Evolutionary conservation across 1,140 invertebrate species (phyloP).

Genomic region (Drosophila tristis): DNA sequence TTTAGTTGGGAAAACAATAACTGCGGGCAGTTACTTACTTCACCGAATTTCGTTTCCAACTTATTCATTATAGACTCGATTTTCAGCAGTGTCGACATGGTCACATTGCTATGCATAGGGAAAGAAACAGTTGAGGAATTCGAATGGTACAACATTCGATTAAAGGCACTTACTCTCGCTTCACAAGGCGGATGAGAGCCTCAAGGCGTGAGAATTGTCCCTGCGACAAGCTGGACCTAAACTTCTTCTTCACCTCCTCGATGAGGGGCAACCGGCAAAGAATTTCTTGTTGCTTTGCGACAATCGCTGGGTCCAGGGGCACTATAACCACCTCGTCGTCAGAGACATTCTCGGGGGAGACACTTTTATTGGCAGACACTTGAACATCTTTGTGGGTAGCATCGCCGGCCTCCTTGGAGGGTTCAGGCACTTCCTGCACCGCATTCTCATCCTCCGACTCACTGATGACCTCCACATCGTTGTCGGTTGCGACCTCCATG

Average conservation of each 20-base stretch:
- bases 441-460: not conserved
- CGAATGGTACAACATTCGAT: too few relatives aligned
- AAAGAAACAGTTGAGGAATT: not conserved
- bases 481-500: constrained; percentile 24
- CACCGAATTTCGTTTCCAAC: constrained; percentile 39
- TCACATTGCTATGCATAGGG: constrained; percentile 5
- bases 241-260: constrained; percentile 13
- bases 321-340: too few relatives aligned
- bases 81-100: constrained; percentile 20
- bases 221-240: constrained; percentile 13
- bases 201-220: constrained; percentile 31
- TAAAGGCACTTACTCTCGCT: constrained; percentile 43
- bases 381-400: too few relatives aligned
- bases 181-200: constrained; percentile 27
- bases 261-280: constrained; percentile 41
- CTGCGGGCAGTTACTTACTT: constrained; percentile 27
- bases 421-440: not conserved
- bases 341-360: too few relatives aligned
- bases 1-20: not conserved
- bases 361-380: too few relatives aligned
- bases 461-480: not conserved
- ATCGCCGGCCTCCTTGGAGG: too few relatives aligned
- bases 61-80: constrained; percentile 49
- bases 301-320: too few relatives aligned
- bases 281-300: constrained; percentile 11